Percentiles rank a stretch among this genome's conserved stretches.
Evolutionary conservation across 2,888 invertebrate genomes (phyloP).

Genomic region (Drosophila ustulata): DNA sequence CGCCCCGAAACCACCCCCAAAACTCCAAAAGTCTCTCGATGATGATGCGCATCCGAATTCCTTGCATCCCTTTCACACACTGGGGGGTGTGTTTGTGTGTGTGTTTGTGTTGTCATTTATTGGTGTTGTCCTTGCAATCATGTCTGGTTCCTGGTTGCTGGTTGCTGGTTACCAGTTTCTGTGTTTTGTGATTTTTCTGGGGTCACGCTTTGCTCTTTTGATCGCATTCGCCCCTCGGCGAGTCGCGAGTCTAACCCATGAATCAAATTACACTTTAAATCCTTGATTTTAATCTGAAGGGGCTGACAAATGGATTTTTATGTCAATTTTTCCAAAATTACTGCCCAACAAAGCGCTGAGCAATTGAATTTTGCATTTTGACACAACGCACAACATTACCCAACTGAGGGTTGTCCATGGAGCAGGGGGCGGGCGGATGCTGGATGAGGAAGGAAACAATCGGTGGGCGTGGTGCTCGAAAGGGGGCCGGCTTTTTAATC

Average conservation of each 20-base stretch:
- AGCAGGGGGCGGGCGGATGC: not conserved
- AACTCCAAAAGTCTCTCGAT: not conserved
- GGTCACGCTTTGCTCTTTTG: constrained; percentile 81
- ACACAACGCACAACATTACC: constrained; percentile 61
- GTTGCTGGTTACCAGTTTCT: constrained; percentile 5
- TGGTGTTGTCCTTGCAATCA: constrained; percentile 72
- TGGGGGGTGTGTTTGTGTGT: constrained; percentile 83
- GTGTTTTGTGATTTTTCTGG: constrained; percentile 75
- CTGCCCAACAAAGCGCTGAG: constrained; percentile 51
- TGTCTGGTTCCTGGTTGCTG: constrained; percentile 31
- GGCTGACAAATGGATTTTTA: constrained; percentile 84
- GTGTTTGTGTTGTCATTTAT: constrained; percentile 84
- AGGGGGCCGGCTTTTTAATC: constrained; percentile 76
- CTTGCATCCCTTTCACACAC: constrained; percentile 8
- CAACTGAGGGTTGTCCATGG: constrained; percentile 21
- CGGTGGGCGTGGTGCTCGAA: constrained; percentile 62
- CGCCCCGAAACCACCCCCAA: constrained; percentile 53
- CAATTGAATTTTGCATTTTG: constrained; percentile 83
- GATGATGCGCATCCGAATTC: constrained; percentile 26
- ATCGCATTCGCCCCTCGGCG: constrained; percentile 42
- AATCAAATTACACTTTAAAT: constrained; percentile 84
- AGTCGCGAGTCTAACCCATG: constrained; percentile 62
- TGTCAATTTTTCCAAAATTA: constrained; percentile 82
- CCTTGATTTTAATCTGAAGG: constrained; percentile 84
- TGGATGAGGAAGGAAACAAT: constrained; percentile 66